These are phyloP conservation scores for Cephonodes hylas DNA, from an alignment of 2,888 invertebrate species.

Conservation along the genomic window DNA sequence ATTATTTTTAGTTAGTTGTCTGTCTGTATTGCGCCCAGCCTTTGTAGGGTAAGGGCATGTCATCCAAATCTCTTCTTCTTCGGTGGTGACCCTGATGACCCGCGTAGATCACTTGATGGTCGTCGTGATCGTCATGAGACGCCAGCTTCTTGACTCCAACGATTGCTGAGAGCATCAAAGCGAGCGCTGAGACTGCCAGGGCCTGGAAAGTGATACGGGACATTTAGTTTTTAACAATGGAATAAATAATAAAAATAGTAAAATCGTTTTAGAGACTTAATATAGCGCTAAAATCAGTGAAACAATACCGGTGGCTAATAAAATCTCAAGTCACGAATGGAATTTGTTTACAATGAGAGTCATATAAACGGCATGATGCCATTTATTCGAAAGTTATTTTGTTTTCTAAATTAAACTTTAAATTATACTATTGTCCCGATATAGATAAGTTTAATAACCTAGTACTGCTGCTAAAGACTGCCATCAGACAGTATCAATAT, in stretches of 20 bases:
- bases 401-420: too few relatives aligned
- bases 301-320: too few relatives aligned
- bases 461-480: too few relatives aligned
- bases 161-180: conserved; percentile 87
- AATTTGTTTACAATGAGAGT: too few relatives aligned
- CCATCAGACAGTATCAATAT: background rate
- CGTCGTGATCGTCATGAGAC: conserved; percentile 81
- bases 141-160: conserved; percentile 87
- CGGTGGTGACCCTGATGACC: conserved; percentile 83
- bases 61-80: conserved; percentile 58
- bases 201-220: conserved; percentile 64
- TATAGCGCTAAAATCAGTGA: too few relatives aligned
- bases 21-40: conserved; percentile 67
- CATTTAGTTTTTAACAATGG: background rate
- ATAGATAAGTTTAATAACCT: too few relatives aligned
- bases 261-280: too few relatives aligned
- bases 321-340: too few relatives aligned
- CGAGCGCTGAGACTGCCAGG: conserved; percentile 85
- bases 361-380: too few relatives aligned
- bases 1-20: conserved; percentile 24
- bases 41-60: conserved; percentile 72
- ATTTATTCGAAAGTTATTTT: too few relatives aligned
- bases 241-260: too few relatives aligned
- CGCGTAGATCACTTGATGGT: conserved; percentile 82
- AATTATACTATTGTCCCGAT: too few relatives aligned